phyloP scores from a whole-genome alignment of 2,888 invertebrate species.

The Lycophotia porphyrea region DNA sequence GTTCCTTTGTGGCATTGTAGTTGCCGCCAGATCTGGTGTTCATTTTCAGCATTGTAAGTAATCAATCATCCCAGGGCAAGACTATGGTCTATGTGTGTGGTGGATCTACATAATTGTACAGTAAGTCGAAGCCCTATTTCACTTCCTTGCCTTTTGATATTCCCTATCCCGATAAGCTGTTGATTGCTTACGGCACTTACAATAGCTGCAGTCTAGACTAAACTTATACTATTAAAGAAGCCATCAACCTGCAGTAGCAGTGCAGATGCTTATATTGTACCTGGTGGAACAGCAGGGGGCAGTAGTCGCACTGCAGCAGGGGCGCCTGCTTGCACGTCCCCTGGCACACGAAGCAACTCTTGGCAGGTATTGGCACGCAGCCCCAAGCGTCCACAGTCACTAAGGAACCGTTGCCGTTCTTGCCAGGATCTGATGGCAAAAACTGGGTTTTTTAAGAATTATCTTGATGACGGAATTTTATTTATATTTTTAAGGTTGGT shows the following conservation, averaged over 20 bases:
- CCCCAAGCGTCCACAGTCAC: conserved; percentile 87
- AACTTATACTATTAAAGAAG: not conserved
- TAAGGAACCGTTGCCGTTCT: conserved; percentile 77
- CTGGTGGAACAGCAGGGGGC: conserved; percentile 96
- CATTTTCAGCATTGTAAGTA: not conserved
- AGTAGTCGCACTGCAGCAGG: conserved; percentile 98
- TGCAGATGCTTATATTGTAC: conserved; percentile 39
- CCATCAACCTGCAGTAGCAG: not conserved
- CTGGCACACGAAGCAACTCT: conserved; percentile 95
- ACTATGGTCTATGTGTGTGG: not conserved
- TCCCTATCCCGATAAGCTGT: not conserved
- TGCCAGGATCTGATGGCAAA: conserved; percentile 72
- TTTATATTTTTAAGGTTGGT: not conserved
- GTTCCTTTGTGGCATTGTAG: not conserved
- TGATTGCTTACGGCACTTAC: not conserved
- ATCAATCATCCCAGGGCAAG: not conserved
- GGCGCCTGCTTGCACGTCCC: conserved; percentile 96
- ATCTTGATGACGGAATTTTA: not conserved
- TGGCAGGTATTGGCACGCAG: conserved; percentile 95
- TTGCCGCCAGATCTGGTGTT: not conserved
- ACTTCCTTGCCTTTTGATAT: not conserved
- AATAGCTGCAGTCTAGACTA: not conserved
- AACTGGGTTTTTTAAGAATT: not conserved
- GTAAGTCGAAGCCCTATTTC: not conserved
- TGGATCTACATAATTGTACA: not conserved